A percentile compares a stretch with the other conserved stretches of the same genome.
Evolutionary conservation across 35 echinoderm and acorn worm genomes (phyloP).

Genomic region (Apostichopus japonicus): DNA sequence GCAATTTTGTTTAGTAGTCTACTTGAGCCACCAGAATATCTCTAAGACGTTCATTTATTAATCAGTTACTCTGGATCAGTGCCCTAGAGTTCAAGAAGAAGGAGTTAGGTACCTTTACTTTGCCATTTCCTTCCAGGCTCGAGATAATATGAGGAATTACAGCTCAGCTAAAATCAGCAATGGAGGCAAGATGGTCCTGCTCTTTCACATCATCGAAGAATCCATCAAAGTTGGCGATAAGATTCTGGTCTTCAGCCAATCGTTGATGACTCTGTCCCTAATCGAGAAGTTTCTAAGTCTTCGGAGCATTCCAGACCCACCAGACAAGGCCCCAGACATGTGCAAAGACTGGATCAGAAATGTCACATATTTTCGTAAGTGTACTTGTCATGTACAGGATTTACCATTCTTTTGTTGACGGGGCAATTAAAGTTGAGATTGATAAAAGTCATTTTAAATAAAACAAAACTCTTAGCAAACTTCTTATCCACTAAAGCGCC

Average conservation of each 20-base stretch:
- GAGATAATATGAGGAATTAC: conserved; percentile 98
- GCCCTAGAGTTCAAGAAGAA: background rate
- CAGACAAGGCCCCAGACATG: conserved; percentile 74
- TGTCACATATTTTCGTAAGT: conserved; percentile 92
- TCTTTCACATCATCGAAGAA: conserved; percentile 93
- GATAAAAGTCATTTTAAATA: too few relatives aligned
- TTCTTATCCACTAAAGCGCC: too few relatives aligned
- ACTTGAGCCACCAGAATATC: too few relatives aligned
- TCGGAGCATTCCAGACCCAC: conserved; percentile 67
- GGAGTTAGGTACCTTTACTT: background rate
- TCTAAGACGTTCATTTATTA: too few relatives aligned
- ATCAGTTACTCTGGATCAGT: too few relatives aligned
- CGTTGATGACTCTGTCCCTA: conserved; percentile 77
- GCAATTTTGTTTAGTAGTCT: too few relatives aligned
- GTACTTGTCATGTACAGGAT: background rate
- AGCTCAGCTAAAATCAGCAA: conserved; percentile 63
- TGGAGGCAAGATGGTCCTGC: conserved; percentile 88
- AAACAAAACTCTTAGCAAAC: too few relatives aligned
- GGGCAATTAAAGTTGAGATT: too few relatives aligned
- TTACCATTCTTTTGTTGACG: too few relatives aligned
- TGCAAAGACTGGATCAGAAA: conserved; percentile 84
- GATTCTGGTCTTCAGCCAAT: conserved; percentile 96
- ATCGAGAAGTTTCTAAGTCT: conserved; percentile 93
- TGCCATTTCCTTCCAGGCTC: conserved; percentile 50
- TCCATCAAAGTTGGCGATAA: conserved; percentile 86